Conservation (phyloP, 2,888 invertebrate genomes). For the Cabera pusaria region DNA sequence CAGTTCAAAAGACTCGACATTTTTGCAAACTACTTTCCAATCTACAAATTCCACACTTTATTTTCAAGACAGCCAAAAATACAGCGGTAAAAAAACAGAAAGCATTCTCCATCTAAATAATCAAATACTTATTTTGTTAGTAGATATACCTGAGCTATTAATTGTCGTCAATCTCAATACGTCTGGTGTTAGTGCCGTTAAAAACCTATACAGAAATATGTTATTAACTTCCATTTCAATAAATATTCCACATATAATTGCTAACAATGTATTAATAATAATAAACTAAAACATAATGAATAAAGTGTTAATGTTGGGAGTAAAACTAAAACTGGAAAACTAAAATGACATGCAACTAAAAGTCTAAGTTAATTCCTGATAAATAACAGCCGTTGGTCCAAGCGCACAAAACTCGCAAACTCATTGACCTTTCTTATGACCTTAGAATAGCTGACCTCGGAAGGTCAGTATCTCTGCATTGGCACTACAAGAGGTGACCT, state of each 20-base stretch:
- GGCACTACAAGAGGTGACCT: constrained; percentile 71
- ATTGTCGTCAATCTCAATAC: constrained; percentile 82
- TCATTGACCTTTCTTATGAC: constrained; percentile 34
- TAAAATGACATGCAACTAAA: constrained; percentile 43
- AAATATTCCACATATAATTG: not conserved
- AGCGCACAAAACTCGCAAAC: constrained; percentile 50
- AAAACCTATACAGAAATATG: constrained; percentile 72
- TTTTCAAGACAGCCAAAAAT: constrained; percentile 39
- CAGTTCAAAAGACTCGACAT: constrained; percentile 45
- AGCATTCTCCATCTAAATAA: constrained; percentile 73
- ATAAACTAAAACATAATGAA: constrained; percentile 17
- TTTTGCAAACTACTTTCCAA: constrained; percentile 38
- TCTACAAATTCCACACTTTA: constrained; percentile 25
- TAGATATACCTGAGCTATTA: constrained; percentile 76
- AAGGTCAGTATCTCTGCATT: constrained; percentile 52
- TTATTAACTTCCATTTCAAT: constrained; percentile 29
- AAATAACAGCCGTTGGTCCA: constrained; percentile 75
- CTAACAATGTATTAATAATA: constrained; percentile 13
- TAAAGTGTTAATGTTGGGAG: constrained; percentile 41
- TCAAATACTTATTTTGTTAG: constrained; percentile 48
- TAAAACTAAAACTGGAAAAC: constrained; percentile 34
- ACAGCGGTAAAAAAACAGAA: constrained; percentile 62
- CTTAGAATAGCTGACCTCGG: constrained; percentile 49
- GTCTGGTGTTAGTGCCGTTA: constrained; percentile 81
- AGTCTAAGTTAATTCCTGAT: constrained; percentile 23